Conservation (phyloP, 2,797 vertebrate species). For the Thunnus albacares region DNA sequence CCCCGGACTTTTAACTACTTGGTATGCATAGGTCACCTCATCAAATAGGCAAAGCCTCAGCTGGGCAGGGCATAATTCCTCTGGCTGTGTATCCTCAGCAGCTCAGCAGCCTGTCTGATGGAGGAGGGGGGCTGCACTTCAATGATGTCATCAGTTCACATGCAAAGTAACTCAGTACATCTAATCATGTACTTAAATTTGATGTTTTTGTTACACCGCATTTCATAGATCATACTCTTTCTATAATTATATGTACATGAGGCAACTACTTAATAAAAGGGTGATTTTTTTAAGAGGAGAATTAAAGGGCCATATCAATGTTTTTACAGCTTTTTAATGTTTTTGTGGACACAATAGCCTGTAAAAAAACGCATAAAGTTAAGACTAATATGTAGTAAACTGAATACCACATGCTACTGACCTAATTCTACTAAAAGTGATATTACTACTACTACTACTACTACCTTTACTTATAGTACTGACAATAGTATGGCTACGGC, state of each 20-base stretch:
- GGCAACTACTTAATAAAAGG: too few species aligned
- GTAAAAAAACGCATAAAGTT: too few species aligned
- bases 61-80: constrained; percentile 75
- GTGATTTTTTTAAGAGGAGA: too few species aligned
- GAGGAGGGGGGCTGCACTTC: constrained; percentile 50
- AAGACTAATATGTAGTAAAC: too few species aligned
- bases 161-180: constrained; percentile 37
- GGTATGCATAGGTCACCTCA: constrained; percentile 81
- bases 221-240: neutral
- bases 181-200: neutral
- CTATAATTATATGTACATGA: too few species aligned
- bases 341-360: too few species aligned
- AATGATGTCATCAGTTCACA: constrained; percentile 80
- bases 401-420: too few species aligned
- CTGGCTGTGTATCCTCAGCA: constrained; percentile 69
- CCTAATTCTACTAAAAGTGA: too few species aligned
- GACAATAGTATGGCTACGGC: neutral
- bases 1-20: constrained; percentile 78
- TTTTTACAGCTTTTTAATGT: neutral
- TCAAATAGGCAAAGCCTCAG: constrained; percentile 72
- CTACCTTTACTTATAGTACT: neutral
- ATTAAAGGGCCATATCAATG: too few species aligned
- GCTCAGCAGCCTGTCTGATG: constrained; percentile 61
- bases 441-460: too few species aligned
- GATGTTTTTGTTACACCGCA: neutral